Evolutionary conservation across 2,888 invertebrate species (phyloP), one percentile per base, ranked within the genome.

Genomic region (Operophtera brumata): DNA sequence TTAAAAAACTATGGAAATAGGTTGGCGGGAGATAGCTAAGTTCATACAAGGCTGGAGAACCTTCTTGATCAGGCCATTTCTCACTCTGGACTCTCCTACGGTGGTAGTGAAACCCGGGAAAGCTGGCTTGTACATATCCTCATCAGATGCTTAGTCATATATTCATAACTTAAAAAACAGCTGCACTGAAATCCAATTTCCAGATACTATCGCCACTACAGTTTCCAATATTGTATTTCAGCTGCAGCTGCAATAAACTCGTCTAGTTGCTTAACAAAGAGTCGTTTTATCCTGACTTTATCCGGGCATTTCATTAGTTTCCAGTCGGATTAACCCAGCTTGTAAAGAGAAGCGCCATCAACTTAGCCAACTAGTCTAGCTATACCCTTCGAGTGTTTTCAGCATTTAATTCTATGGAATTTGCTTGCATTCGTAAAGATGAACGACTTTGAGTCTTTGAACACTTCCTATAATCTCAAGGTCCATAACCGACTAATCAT

Each of bases 291-390:
- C 52, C 65, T 63, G 69, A 69, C 61, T 67, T 65, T 61, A 60
- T 58, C 49, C 67, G 70, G 74, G 72, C 65, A 72, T 75, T 78
- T 77, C 78, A 80, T 80, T 80, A 79, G 72, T 73, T 76, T 68
- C 65, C 54, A 67, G 66, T 63, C 50, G 69, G 71, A 77, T 77
- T 75, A 70, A 71, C 69, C 66, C 36, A 59, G 59, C 46, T 51
- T 63, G 48, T 59, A 58, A 60, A 67, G 64, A 59, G 60, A 50
- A 64, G 56, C 58, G 54, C 45, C 51, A 42, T 54, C 47, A 44
- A 40, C 10, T 11, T 41, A 45, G 37, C 54, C 14, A 39, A 13
- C 14, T n/a, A 6, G 11, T 37, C 37, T 35, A 44, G 47, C 26
- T 44, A 45, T 4, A 47, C 30, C 25, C 39, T 49, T 47, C 42